phyloP scores from a whole-genome alignment of 2,113 vertebrate genomes.

The Taurulus bubalis region DNA sequence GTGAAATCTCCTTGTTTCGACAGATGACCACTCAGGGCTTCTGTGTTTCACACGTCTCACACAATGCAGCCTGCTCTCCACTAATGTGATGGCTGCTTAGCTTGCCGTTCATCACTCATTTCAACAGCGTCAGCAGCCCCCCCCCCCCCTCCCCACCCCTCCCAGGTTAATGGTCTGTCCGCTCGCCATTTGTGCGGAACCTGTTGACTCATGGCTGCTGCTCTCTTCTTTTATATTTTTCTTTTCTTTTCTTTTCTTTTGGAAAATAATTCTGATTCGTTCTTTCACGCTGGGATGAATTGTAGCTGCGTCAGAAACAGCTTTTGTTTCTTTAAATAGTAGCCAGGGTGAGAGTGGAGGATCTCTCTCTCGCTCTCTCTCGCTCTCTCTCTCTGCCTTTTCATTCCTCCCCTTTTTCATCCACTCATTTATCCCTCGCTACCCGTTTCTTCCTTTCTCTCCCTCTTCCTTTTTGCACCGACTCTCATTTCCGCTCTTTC shows the following conservation, averaged over 20 bases:
- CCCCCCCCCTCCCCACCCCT: background rate
- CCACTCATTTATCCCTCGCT: constrained; percentile 24
- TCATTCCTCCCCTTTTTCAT: constrained; percentile 20
- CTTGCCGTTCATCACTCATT: constrained; percentile 59
- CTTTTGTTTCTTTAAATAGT: constrained; percentile 11
- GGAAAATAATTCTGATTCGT: constrained; percentile 32
- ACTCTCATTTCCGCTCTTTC: constrained; percentile 71
- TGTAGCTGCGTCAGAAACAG: constrained; percentile 19
- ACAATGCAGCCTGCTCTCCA: constrained; percentile 25
- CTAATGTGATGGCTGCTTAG: constrained; percentile 54
- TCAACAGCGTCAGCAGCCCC: constrained; percentile 53
- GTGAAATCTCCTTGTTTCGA: background rate
- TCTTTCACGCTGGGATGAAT: constrained; percentile 18
- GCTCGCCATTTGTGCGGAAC: constrained; percentile 48
- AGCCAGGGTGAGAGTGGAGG: background rate
- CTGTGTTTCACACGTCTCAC: constrained; percentile 12
- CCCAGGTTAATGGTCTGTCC: constrained; percentile 54
- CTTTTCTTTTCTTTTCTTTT: background rate
- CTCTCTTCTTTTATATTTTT: background rate
- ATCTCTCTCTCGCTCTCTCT: background rate
- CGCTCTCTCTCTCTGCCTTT: constrained; percentile 5
- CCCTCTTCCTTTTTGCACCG: constrained; percentile 36
- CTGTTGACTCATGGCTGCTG: constrained; percentile 54
- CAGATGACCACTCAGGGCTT: constrained; percentile 14
- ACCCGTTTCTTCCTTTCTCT: background rate